A percentile compares a stretch with the other conserved stretches of the same genome.
Evolutionary conservation across 2,797 vertebrate species (phyloP).

Genomic region (Falco concolor): DNA sequence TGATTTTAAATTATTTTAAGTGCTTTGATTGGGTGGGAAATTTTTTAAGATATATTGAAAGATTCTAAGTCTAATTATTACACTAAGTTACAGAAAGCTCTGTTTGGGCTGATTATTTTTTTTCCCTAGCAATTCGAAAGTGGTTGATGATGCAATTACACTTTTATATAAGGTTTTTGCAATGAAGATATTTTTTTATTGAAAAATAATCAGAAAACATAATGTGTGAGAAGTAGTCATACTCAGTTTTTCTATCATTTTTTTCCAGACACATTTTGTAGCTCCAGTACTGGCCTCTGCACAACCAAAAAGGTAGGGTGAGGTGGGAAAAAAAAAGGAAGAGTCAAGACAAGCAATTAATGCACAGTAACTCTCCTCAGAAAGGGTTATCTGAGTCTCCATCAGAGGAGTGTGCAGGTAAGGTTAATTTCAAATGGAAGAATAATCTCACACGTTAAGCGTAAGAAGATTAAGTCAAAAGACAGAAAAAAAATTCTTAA

Average conservation of each 20-base stretch:
- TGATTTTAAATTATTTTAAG: neutral
- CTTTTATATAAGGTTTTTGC: neutral
- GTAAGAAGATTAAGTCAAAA: conserved; percentile 5
- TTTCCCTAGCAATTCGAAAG: conserved; percentile 13
- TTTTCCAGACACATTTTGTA: neutral
- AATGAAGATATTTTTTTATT: neutral
- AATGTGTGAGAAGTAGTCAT: neutral
- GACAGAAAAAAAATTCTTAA: neutral
- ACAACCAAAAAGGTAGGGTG: neutral
- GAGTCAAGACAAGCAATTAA: neutral
- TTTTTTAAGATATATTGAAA: conserved; percentile 1
- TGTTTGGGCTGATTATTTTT: neutral
- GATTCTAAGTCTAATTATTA: conserved; percentile 16
- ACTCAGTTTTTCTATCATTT: neutral
- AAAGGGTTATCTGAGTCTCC: neutral
- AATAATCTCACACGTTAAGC: neutral
- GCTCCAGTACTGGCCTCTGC: neutral
- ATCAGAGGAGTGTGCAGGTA: neutral
- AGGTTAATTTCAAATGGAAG: neutral
- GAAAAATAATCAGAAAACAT: neutral
- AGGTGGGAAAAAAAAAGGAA: neutral
- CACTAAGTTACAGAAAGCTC: neutral
- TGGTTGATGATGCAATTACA: conserved; percentile 23
- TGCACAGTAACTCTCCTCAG: neutral
- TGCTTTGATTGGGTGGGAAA: neutral